Evolutionary conservation across 2,797 vertebrate genomes (phyloP), one percentile per base, ranked within the genome.

Genomic region (Capromys pilorides): DNA sequence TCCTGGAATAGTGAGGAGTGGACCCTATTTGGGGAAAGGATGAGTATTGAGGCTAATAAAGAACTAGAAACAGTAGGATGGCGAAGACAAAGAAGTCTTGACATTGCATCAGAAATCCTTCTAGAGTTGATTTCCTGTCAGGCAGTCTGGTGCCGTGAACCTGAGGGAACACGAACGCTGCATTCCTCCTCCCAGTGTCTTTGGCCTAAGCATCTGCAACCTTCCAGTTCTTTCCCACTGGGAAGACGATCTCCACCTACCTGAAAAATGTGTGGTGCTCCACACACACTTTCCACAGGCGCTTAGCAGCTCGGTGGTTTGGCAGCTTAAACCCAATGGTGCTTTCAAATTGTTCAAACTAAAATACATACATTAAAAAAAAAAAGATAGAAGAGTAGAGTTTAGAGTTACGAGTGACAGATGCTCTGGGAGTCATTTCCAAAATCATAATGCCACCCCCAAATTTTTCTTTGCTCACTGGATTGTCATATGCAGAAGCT

Each of bases 241-340:
- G 96, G 97, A 97, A 95, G 69, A 33, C 24, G 22, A 41, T 84
- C 85, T 92, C 45, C 84, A 91, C 97, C 3, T 97, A 99, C 99
- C 99, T 99, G 99, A 99, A 99, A 98, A 99, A 99, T 2, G 99
- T 99, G 83, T 99, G 99, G 95, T 99, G 99, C 67, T 99, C 99
- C 82, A 99, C 99, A 75, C 99, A 99, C 28, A 99, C 99, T 98
- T 99, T 99, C 99, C 99, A 99, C 71, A 99, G 98, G 96, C 99
- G 98, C 97, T 99, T 99, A 96, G 99, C 99, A 79, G 99, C 99
- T 66, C 99, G 99, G 88, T 99, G 99, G 98, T 99, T 99, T 90
- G 99, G 99, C 91, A 99, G 98, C 96, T 99, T 99, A 98, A 99
- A 99, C 49, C 99, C 99, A 95, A 99, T 99, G 45, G 99, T 99